These are phyloP conservation scores for Quadriops clusia DNA, from an alignment of 2,888 invertebrate genomes.

Conservation along the genomic window DNA sequence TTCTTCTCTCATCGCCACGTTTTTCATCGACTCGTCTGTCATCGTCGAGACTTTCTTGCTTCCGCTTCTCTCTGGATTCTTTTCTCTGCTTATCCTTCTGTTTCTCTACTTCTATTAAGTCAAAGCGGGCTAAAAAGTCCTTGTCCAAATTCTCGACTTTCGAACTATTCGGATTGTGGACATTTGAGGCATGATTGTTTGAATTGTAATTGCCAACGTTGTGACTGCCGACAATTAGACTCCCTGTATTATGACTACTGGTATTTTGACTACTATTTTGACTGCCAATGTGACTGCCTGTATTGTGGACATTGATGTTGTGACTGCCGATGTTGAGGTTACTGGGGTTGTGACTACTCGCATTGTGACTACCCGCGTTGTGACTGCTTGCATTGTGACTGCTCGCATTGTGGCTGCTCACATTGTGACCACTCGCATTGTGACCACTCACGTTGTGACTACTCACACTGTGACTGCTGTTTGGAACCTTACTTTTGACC, in stretches of 20 bases:
- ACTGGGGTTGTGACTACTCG: too few relatives aligned
- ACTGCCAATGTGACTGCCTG: too few relatives aligned
- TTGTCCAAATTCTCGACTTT: slow-evolving; percentile 37
- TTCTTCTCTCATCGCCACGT: slow-evolving; percentile 34
- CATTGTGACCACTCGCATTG: too few relatives aligned
- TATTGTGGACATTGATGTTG: not conserved
- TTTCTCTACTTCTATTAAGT: slow-evolving; percentile 48
- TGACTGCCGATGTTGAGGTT: not conserved
- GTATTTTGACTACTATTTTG: too few relatives aligned
- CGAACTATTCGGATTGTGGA: too few relatives aligned
- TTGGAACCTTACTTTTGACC: slow-evolving; percentile 27
- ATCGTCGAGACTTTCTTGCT: slow-evolving; percentile 42
- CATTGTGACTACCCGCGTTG: too few relatives aligned
- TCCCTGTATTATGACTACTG: too few relatives aligned
- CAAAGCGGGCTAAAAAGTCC: slow-evolving; percentile 47
- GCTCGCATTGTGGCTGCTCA: slow-evolving; percentile 18
- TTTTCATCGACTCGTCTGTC: slow-evolving; percentile 18
- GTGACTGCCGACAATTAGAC: not conserved
- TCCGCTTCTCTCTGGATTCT: slow-evolving; percentile 43
- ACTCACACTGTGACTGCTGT: slow-evolving; percentile 24
- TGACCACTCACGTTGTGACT: slow-evolving; percentile 16
- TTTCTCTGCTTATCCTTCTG: slow-evolving; percentile 43
- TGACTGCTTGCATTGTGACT: too few relatives aligned
- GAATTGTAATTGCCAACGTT: too few relatives aligned
- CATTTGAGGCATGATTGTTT: too few relatives aligned